Evolutionary conservation across 2,113 vertebrate genomes (phyloP), one percentile per base, ranked within the genome.

Genomic region (Grammomys dolichurus): DNA sequence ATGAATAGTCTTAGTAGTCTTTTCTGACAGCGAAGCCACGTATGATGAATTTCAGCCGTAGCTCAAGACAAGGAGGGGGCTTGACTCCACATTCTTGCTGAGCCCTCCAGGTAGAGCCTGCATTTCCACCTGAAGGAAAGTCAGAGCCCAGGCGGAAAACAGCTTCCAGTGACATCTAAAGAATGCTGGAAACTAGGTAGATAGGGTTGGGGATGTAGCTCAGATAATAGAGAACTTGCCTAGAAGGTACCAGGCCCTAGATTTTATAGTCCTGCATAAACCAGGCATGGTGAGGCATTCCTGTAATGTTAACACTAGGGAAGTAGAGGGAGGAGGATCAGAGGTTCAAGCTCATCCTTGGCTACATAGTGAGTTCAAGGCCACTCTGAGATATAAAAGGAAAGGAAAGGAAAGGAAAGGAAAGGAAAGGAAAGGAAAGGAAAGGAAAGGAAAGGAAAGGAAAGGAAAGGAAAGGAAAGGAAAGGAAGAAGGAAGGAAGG

Each of bases 1-100:
- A 87, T 89, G 87, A 63, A 94, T 86, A 87, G n/a, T 43, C 60
- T 75, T 65, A 70, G 91, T 94, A 93, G 93, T 96, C 86, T 97
- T 95, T 95, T 70, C 89, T 94, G 80, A 11, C 69, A 48, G 78
- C 70, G 72, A 69, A 87, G 75, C 10, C 0, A 1, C 48, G 40
- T 28, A 22, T 54, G 56, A 95, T 89, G 95, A 77, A 96, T 95
- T 86, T 95, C 72, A 97, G 86, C 40, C 46, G 33, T 87, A 84
- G 67, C 3, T 12, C 76, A 73, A 80, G 58, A 80, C 22, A 65
- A 28, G 56, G 46, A 93, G n/a, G 36, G 48, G 72, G 46, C 89
- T 87, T 19, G 12, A 7, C 22, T 54, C 28, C 14, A 7, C 48
- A n/a, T 48, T 92, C 91, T 46, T 81, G n/a, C 31, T 48, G 69